Evolutionary conservation across 2,113 vertebrate genomes (phyloP), one percentile per base, ranked within the genome.

Genomic region (Spilogale gracilis): DNA sequence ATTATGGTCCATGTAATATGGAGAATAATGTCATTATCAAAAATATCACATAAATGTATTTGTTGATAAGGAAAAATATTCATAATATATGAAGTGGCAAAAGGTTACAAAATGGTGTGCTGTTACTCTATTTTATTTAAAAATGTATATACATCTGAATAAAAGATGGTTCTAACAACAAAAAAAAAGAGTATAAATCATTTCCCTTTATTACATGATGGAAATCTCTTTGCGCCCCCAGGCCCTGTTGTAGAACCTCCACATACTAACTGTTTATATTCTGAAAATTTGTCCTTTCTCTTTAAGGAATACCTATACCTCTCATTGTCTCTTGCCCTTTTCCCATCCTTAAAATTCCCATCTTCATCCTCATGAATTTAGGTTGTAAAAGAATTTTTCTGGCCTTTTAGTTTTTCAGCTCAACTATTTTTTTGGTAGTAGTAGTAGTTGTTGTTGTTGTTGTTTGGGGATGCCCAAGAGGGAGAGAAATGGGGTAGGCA

Each of bases 261-360:
- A 76, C 48, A 95, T 91, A 71, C 17, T n/a, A 82, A 23, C 60
- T 84, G 30, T 91, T 84, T 76, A 84, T n/a, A 93, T 60, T 76
- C 52, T 76, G 43, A 96, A 78, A 86, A 45, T 27, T 25, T 82
- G 43, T 43, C 10, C 65, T 73, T 93, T 67, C 17, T 86, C 12
- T 79, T 63, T 95, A 89, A 89, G 65, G 65, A 63, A 43, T 61
- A 73, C 23, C 45, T 82, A 11, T 43, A 43, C 18, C 80, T 94
- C 20, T 86, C 83, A 79, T 56, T 88, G 17, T 89, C 58, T 25
- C 65, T 76, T 48, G 25, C 27, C 25, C 25, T 76, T 74, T 54
- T 14, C 27, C 61, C 14, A 3, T 92, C 79, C 50, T 71, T 60
- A 94, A 60, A 93, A 67, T 71, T 56, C n/a, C 30, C 2, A 30